These are phyloP conservation scores for Caenorhabditis tropicalis DNA, from an alignment of 1,140 invertebrate species.

Conservation along the genomic window DNA sequence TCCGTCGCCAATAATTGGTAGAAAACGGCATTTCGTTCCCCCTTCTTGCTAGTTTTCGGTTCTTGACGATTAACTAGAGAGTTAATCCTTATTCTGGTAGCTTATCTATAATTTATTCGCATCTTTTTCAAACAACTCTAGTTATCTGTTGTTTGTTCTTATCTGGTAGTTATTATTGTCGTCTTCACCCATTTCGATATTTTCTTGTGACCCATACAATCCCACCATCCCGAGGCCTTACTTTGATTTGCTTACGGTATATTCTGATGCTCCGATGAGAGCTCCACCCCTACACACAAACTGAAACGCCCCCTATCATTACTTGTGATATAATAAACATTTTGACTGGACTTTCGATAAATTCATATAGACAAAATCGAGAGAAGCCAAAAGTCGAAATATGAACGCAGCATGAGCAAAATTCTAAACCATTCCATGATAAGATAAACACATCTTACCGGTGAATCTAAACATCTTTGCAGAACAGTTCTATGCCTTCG, in stretches of 20 bases:
- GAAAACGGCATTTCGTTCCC: neutral
- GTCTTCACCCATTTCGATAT: neutral
- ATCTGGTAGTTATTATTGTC: neutral
- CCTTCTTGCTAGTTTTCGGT: neutral
- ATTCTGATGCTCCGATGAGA: conserved; percentile 3
- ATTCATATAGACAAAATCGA: too few relatives aligned
- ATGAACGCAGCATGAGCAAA: too few relatives aligned
- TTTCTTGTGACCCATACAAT: neutral
- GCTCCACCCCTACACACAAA: neutral
- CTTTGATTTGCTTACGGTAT: conserved; percentile 43
- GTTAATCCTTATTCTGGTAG: conserved; percentile 6
- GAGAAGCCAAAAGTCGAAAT: too few relatives aligned
- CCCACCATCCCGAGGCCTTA: conserved; percentile 36
- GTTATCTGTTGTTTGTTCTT: neutral
- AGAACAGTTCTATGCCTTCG: too few relatives aligned
- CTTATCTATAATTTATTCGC: conserved; percentile 30
- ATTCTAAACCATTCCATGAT: too few relatives aligned
- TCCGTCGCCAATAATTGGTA: neutral
- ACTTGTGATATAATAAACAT: conserved; percentile 7
- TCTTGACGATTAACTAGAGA: neutral
- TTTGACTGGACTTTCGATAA: neutral
- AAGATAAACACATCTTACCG: too few relatives aligned
- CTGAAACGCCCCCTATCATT: neutral
- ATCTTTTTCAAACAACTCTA: neutral
- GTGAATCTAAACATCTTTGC: too few relatives aligned